These are phyloP conservation scores for Hydrolagus affinis DNA, from an alignment of 2,113 vertebrate species.

Conservation along the genomic window DNA sequence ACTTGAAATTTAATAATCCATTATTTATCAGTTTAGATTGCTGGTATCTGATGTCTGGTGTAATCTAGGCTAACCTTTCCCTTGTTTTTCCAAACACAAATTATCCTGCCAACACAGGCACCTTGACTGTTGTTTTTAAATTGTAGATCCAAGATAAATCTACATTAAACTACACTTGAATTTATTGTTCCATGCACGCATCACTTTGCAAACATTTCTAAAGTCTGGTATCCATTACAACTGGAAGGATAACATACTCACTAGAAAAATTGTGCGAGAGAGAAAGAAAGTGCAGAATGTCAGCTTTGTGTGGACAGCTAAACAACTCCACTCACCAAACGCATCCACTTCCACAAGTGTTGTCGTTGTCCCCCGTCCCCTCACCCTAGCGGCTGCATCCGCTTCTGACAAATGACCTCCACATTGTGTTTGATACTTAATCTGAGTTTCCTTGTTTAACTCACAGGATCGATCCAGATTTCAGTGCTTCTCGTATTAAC, in stretches of 20 bases:
- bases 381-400: neutral
- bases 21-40: neutral
- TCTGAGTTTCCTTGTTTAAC: neutral
- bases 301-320: neutral
- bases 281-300: neutral
- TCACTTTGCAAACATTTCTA: constrained; percentile 1
- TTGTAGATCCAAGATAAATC: too few relatives aligned
- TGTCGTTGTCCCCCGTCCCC: neutral
- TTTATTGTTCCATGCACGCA: too few relatives aligned
- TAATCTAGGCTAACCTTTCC: neutral
- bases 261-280: neutral
- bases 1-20: neutral
- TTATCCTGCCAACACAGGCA: neutral
- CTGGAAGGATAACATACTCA: neutral
- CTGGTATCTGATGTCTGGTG: neutral
- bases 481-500: neutral
- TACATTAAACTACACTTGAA: too few relatives aligned
- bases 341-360: neutral
- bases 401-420: constrained; percentile 15
- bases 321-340: neutral
- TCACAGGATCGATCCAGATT: neutral
- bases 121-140: too few relatives aligned
- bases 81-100: neutral
- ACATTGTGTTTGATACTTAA: neutral
- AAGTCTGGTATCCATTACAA: neutral